phyloP scores from a whole-genome alignment of 2,113 vertebrate genomes.

The Eurypyga helias region DNA sequence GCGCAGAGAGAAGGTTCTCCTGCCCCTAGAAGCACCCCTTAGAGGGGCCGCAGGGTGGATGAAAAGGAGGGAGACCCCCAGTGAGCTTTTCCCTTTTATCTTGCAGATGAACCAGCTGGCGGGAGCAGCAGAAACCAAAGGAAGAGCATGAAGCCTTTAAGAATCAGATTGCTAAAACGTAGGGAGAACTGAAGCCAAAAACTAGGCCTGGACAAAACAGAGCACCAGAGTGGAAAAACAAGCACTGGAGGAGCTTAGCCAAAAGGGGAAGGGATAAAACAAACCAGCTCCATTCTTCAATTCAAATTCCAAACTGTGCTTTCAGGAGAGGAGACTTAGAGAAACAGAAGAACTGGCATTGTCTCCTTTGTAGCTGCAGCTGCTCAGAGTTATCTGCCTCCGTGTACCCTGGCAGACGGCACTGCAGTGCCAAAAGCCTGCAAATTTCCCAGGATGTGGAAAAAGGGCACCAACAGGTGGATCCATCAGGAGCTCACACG shows the following conservation, averaged over 20 bases:
- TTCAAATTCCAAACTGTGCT: conserved; percentile 1
- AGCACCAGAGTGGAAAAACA: conserved; percentile 16
- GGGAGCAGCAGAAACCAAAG: neutral
- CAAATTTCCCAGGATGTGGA: neutral
- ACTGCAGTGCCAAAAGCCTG: neutral
- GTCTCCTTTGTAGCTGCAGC: conserved; percentile 18
- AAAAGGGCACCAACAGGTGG: neutral
- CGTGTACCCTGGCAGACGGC: neutral
- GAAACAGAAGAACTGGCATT: neutral
- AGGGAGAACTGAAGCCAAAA: conserved; percentile 24
- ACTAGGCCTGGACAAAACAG: neutral
- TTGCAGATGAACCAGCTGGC: conserved; percentile 18
- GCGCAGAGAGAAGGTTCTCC: neutral
- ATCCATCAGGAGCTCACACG: accelerated
- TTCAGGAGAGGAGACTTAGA: neutral
- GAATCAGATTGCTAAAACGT: neutral
- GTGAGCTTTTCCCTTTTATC: conserved; percentile 5
- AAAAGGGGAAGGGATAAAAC: conserved; percentile 9
- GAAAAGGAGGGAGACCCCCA: neutral
- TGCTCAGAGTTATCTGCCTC: neutral
- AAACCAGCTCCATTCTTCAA: neutral
- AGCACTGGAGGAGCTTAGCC: neutral
- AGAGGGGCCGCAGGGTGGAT: neutral
- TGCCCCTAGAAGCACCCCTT: neutral
- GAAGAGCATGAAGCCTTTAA: neutral